Conservation (phyloP, 2,113 vertebrate genomes). For the Apaloderma vittatum region DNA sequence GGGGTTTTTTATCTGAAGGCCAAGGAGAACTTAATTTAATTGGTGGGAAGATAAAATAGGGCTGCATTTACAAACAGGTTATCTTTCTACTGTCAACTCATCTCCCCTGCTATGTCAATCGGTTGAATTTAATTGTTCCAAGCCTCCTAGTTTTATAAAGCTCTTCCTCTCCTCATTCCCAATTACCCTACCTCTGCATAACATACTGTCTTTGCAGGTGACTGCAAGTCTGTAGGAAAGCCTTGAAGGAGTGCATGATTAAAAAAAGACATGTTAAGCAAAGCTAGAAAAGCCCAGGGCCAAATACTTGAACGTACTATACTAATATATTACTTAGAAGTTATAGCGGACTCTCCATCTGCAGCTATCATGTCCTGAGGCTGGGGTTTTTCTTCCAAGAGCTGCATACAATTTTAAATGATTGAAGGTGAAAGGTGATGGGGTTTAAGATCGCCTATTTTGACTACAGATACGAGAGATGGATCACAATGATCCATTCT, state of each 20-base stretch:
- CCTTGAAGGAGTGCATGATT: slow-evolving; percentile 38
- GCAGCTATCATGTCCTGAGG: background rate
- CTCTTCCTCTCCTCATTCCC: slow-evolving; percentile 58
- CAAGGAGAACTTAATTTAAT: slow-evolving; percentile 79
- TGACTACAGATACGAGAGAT: background rate
- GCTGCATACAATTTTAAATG: background rate
- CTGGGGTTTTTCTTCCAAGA: background rate
- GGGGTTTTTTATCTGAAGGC: slow-evolving; percentile 67
- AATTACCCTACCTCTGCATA: slow-evolving; percentile 26
- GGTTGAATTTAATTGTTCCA: slow-evolving; percentile 76
- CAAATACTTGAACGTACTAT: background rate
- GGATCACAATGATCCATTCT: background rate
- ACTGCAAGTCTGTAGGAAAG: slow-evolving; percentile 24
- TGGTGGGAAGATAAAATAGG: slow-evolving; percentile 73
- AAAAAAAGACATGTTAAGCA: slow-evolving; percentile 27
- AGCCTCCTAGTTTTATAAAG: slow-evolving; percentile 70
- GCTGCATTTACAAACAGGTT: slow-evolving; percentile 74
- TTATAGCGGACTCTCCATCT: background rate
- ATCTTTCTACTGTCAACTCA: slow-evolving; percentile 68
- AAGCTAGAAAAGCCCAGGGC: slow-evolving; percentile 15
- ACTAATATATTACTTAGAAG: slow-evolving; percentile 9
- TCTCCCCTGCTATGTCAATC: slow-evolving; percentile 54
- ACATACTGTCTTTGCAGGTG: slow-evolving; percentile 52
- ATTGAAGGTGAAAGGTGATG: background rate
- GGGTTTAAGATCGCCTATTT: background rate